Conservation (phyloP, 2,113 vertebrate genomes). For the Vulpes lagopus region DNA sequence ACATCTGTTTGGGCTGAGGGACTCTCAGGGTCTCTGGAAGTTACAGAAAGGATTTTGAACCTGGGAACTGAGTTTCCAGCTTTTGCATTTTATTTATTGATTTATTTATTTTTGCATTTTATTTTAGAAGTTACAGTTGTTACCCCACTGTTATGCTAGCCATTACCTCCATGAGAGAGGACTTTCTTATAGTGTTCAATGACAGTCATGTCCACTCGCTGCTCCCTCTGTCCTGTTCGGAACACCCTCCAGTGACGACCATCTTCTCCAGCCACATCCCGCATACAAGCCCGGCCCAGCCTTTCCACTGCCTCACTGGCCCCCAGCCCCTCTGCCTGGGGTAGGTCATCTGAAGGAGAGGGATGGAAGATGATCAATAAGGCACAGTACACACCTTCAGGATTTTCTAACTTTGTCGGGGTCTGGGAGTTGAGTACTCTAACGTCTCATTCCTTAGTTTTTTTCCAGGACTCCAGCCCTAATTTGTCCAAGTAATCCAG, state of each 20-base stretch:
- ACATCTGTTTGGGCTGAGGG: neutral
- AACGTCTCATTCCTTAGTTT: neutral
- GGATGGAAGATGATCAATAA: neutral
- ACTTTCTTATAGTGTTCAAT: conserved; percentile 91
- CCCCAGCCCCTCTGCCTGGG: conserved; percentile 69
- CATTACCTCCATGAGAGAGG: conserved; percentile 91
- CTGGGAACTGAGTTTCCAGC: neutral
- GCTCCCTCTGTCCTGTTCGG: conserved; percentile 84
- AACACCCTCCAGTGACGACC: conserved; percentile 91
- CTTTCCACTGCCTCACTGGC: conserved; percentile 69
- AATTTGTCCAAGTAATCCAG: neutral
- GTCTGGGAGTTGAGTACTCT: neutral
- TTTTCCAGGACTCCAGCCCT: neutral
- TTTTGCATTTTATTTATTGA: neutral
- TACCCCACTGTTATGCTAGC: too few species aligned
- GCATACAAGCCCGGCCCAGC: conserved; percentile 80
- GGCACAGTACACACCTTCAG: neutral
- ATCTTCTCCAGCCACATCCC: conserved; percentile 86
- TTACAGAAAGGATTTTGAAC: neutral
- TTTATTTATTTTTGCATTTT: neutral
- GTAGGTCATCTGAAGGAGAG: conserved; percentile 89
- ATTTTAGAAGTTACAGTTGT: neutral
- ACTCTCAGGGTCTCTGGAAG: neutral
- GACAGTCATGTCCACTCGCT: conserved; percentile 89
- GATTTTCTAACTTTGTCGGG: neutral